Evolutionary conservation across 2,113 vertebrate genomes (phyloP), one percentile per base, ranked within the genome.

Genomic region (Hemibagrus wyckioides): DNA sequence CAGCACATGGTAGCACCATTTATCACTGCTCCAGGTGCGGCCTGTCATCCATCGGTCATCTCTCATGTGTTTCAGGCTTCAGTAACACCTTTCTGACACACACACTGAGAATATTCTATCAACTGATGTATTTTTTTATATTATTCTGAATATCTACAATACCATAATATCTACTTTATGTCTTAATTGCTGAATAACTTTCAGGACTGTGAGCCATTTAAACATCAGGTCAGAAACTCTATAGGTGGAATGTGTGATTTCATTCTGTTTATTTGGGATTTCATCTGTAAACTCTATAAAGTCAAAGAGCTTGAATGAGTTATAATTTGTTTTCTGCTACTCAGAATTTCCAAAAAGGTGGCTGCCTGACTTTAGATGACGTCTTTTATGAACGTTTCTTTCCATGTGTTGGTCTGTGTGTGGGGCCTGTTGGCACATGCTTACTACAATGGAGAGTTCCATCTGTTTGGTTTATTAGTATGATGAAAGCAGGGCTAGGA

Each of bases 11-110:
- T 69, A 36, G 73, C 71, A 48, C 57, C 73, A 39, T 41, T 80
- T 90, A 65, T 86, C 56, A 33, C 48, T 54, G 71, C 48, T 63
- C 56, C 89, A 88, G 89, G 85, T 90, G 85, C 82, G 41, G 63
- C 76, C 85, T 88, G 82, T 84, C 84, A 88, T 33, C 81, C 15
- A 1, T 48, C 80, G 81, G 89, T 84, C 82, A 85, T 79, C 83
- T 88, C 76, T 10, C 15, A 81, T 79, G 67, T 89, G 57, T 39
- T 87, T 41, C 57, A 41, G 5, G n/a, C 73, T 84, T 87, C 63
- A 23, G 39, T 57, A 76, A 82, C 23, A 44, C 50, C 48, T 83
- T 36, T 56, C 19, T 5, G 30, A 57, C 59, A 79, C 44, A 48
- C 13, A 73, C 44, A 52, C 28, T 59, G 17, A 85, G 15, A 52